phyloP scores from a whole-genome alignment of 2,113 vertebrate genomes.

The Grallaria varia region DNA sequence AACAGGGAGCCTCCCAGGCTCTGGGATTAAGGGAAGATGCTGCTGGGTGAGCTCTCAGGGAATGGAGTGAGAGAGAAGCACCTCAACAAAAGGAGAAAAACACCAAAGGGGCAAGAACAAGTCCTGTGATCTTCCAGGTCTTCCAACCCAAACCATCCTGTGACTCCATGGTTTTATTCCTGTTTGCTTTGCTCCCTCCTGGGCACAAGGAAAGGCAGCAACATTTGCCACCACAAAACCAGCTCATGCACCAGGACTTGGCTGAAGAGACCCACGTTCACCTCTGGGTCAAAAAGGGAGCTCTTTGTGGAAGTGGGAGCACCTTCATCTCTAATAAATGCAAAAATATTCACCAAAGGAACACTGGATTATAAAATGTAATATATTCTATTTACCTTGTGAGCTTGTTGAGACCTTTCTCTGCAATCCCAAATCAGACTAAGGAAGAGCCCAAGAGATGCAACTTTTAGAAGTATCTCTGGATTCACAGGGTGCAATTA shows the following conservation, averaged over 20 bases:
- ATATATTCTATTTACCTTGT: neutral
- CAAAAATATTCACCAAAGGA: neutral
- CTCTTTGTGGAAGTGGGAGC: neutral
- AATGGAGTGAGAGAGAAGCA: rapidly evolving
- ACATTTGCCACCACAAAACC: rapidly evolving
- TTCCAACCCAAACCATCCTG: neutral
- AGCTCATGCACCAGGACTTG: rapidly evolving
- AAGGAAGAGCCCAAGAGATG: neutral
- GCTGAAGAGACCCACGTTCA: neutral
- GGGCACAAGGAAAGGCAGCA: rapidly evolving
- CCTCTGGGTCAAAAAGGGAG: neutral
- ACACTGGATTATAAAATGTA: neutral
- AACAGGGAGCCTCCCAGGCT: neutral
- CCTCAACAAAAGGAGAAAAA: neutral
- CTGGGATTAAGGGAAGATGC: neutral
- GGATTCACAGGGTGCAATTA: neutral
- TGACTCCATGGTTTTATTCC: rapidly evolving
- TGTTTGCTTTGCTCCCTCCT: neutral
- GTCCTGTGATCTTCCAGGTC: rapidly evolving
- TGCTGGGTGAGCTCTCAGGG: no score
- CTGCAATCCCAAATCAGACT: neutral
- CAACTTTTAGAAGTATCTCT: neutral
- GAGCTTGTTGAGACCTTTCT: rapidly evolving
- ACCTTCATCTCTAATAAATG: neutral
- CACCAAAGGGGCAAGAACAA: rapidly evolving